phyloP scores from a whole-genome alignment of 1,140 invertebrate species.

The Bicyclus anynana region DNA sequence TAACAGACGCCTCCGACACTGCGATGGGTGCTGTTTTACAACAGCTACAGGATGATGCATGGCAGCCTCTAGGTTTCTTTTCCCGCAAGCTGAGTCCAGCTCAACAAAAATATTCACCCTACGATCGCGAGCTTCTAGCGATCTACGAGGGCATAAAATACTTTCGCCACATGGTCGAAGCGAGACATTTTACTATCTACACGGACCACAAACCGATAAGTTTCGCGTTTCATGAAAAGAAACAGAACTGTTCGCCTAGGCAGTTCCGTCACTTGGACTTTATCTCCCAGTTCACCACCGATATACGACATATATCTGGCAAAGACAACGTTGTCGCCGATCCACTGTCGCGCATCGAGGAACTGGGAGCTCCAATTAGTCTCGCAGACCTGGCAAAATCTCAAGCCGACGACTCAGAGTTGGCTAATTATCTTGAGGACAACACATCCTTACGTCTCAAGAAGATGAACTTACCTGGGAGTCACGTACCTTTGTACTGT shows the following conservation, averaged over 20 bases:
- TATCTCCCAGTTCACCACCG: constrained; percentile 13
- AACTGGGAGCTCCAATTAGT: constrained; percentile 6
- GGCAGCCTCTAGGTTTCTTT: not conserved
- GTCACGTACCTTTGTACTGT: no score
- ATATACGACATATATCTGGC: constrained; percentile 11
- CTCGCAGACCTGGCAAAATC: constrained; percentile 1
- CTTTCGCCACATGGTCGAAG: constrained; percentile 11
- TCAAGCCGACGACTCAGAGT: constrained; percentile 13
- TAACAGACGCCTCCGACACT: not conserved
- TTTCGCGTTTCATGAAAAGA: constrained; percentile 1
- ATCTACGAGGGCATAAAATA: not conserved
- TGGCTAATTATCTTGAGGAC: not conserved
- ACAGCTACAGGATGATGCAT: no score
- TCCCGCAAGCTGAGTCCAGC: not conserved
- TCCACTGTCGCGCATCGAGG: constrained; percentile 9
- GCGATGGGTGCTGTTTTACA: no score
- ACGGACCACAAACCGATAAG: constrained; percentile 10
- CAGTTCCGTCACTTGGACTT: constrained; percentile 9
- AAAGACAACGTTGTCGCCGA: constrained; percentile 13
- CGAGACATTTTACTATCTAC: no score
- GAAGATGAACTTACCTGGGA: constrained; percentile 6
- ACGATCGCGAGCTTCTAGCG: not conserved
- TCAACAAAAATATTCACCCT: not conserved
- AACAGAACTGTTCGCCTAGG: no score
- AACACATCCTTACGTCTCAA: constrained; percentile 5